Conservation (phyloP, 2,797 vertebrate species). For the Micropoecilia bifurca region DNA sequence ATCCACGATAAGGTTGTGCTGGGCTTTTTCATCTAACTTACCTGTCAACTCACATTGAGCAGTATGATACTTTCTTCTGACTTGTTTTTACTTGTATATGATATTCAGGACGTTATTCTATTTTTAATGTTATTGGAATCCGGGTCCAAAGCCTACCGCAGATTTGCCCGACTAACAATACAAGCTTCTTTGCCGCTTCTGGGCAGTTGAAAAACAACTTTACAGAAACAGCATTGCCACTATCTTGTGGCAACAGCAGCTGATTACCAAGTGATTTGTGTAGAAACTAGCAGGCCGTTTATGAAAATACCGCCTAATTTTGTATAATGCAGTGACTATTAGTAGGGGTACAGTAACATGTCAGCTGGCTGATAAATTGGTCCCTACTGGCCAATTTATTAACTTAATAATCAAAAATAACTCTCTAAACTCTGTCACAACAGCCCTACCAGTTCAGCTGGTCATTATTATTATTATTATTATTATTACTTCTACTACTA, state of each 20-base stretch:
- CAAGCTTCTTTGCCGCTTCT: neutral
- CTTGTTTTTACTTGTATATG: neutral
- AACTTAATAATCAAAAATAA: neutral
- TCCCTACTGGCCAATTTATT: neutral
- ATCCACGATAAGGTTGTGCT: neutral
- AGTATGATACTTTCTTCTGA: too few relatives aligned
- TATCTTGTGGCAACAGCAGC: neutral
- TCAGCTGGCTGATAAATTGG: too few relatives aligned
- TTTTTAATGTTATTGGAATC: neutral
- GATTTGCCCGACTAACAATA: neutral
- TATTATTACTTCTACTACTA: too few relatives aligned
- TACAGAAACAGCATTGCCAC: neutral
- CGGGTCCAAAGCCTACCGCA: neutral
- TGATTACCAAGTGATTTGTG: neutral
- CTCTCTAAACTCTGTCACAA: neutral
- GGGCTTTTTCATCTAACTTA: neutral
- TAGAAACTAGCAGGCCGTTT: neutral
- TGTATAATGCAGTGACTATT: neutral
- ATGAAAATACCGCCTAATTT: neutral
- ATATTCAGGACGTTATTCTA: neutral
- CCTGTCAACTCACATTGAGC: too few relatives aligned
- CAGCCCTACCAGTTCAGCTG: neutral
- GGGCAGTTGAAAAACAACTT: neutral
- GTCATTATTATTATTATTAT: neutral
- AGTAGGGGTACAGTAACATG: neutral